phyloP scores from a whole-genome alignment of 2,888 invertebrate species.

The Hydropsyche betteni region DNA sequence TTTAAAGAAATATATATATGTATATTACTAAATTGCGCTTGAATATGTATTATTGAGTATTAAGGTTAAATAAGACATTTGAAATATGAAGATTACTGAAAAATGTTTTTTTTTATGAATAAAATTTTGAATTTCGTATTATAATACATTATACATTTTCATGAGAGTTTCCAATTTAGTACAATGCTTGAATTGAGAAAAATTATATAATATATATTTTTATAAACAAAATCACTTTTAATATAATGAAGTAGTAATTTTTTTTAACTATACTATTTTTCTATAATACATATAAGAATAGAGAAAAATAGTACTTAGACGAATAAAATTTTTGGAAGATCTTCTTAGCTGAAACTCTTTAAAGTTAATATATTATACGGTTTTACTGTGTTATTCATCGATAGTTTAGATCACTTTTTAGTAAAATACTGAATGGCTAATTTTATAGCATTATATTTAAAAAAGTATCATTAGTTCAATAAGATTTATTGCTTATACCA shows the following conservation, averaged over 20 bases:
- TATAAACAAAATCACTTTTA: constrained; percentile 8
- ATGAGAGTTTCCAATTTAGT: constrained; percentile 24
- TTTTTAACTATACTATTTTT: constrained; percentile 22
- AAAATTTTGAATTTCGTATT: constrained; percentile 1
- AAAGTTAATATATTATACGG: background rate
- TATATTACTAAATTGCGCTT: constrained; percentile 22
- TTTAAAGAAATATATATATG: constrained; percentile 6
- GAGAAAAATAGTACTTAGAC: constrained; percentile 23
- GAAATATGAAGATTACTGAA: constrained; percentile 17
- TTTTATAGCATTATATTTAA: constrained; percentile 27
- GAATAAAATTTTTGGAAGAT: constrained; percentile 19
- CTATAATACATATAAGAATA: constrained; percentile 21
- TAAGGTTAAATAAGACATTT: constrained; percentile 13
- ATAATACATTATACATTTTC: constrained; percentile 7
- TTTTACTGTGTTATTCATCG: constrained; percentile 12
- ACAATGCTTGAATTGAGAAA: background rate
- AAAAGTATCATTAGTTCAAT: constrained; percentile 24
- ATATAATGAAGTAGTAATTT: constrained; percentile 23
- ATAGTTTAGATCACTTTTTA: constrained; percentile 26
- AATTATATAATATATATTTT: background rate
- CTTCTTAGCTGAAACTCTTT: constrained; percentile 15
- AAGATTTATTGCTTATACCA: constrained; percentile 29
- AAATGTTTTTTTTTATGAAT: background rate
- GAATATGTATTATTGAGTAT: constrained; percentile 32
- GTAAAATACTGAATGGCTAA: constrained; percentile 28